phyloP scores from a whole-genome alignment of 2,888 invertebrate genomes.

The Siphlonurus alternatus region DNA sequence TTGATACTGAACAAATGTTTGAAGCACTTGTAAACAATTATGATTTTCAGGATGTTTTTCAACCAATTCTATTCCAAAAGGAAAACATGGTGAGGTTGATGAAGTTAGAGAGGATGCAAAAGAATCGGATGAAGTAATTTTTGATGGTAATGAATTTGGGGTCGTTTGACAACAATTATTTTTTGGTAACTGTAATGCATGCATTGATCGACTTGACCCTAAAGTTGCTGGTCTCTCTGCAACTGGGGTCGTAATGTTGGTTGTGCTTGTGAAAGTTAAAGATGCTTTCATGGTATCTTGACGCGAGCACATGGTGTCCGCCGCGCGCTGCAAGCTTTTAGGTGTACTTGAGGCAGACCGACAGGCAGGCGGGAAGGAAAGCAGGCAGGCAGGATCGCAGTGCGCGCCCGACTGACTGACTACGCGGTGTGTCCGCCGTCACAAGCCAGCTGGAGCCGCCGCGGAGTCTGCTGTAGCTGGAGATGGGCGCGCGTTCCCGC shows the following conservation, averaged over 20 bases:
- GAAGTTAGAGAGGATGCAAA: not conserved
- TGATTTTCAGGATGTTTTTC: not conserved
- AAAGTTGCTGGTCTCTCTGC: not conserved
- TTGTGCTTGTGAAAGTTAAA: not conserved
- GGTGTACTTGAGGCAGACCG: too few relatives aligned
- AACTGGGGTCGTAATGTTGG: not conserved
- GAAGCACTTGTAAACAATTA: not conserved
- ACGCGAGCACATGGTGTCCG: not conserved
- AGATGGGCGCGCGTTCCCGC: not conserved
- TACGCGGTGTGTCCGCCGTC: not conserved
- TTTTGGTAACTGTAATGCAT: not conserved
- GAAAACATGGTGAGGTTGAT: not conserved
- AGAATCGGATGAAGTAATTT: not conserved
- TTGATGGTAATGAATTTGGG: not conserved
- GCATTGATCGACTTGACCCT: not conserved
- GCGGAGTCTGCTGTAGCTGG: not conserved
- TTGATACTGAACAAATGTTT: not conserved
- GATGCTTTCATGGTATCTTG: not conserved
- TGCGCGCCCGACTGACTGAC: not conserved
- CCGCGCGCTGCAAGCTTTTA: not conserved
- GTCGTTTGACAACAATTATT: not conserved
- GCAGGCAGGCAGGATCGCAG: not conserved
- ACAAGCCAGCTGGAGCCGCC: not conserved
- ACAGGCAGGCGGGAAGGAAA: not conserved
- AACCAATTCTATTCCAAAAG: not conserved